Evolutionary conservation across 2,888 invertebrate genomes (phyloP), one percentile per base, ranked within the genome.

Genomic region (Rhagium mordax): DNA sequence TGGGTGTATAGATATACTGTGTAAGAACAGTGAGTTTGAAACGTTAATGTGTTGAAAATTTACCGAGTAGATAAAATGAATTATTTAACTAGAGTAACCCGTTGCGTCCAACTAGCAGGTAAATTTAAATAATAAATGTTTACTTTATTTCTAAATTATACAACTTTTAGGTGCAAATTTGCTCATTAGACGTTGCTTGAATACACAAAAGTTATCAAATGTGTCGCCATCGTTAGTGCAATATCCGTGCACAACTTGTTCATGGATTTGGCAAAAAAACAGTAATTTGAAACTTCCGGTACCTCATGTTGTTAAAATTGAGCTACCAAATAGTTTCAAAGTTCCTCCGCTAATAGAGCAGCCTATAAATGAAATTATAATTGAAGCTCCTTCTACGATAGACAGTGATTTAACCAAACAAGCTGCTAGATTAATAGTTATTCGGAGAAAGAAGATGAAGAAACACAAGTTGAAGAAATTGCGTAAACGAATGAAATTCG

Each of bases 381-480:
- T 86, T 5, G 85, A 85, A 74, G 81, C 81, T 10, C 86, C 86
- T 8, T 49, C 80, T 27, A 66, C 65, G 20, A 64, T 59, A 10
- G 74, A 77, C 74, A 79, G 87, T 66, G 83, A 86, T 15, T 89
- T 90, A 61, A 92, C 93, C 83, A 94, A 93, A 83, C 91, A 92
- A 82, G 95, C 96, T 0, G 91, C 90, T 0, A 89, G 94, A 65
- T 87, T 96, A 71, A 93, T 96, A 77, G 93, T 94, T 0, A 95
- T 96, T 41, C 90, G 96, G 61, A 89, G 93, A 62, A 91, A 92
- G 67, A 97, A 96, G 88, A 96, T 97, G 95, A 95, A 93, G 86
- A 95, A 94, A 81, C 97, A 97, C 84, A 94, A 96, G 85, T 88
- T 94, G 57, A 93, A 88, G 85, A 97, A 97, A 87, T 88, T 95